Evolutionary conservation across 2,797 vertebrate species (phyloP), one percentile per base, ranked within the genome.

Genomic region (Gambelia wislizenii): DNA sequence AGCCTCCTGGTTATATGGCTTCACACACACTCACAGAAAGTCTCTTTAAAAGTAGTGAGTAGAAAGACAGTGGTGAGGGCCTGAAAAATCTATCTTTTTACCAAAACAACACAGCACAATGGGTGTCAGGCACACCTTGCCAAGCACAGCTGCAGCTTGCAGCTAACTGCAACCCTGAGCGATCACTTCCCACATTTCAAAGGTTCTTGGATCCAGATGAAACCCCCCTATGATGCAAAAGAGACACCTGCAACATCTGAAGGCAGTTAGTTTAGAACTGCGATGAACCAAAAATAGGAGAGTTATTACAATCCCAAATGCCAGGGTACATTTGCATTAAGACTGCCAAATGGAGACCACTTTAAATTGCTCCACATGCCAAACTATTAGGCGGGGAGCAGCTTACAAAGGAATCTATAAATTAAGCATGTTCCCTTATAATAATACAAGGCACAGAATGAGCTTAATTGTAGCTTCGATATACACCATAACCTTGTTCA

Each of bases 221-320:
- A 88, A 12, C 64, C 0, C 67, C 76, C 77, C n/a, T n/a, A 22
- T 44, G 64, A 39, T 10, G n/a, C 49, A 54, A 61, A 49, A 87
- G 87, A 69, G 82, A 25, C 47, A 88, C 81, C 44, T 87, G 44
- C 70, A 90, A 83, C 91, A 44, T 39, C 78, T 77, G 72, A 42
- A 74, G 10, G 25, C 67, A 25, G 39, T 0, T 33, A 75, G 83
- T 75, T 61, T 49, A 47, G 52, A 89, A 30, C 83, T 33, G 61
- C 85, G 84, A 36, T 3, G 76, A 80, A 89, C 83, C 76, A 56
- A 89, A 89, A 89, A 89, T 85, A 89, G 64, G 64, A 72, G 67
- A 80, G 83, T 10, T 30, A 85, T 85, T 89, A 70, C 83, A 22
- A 81, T 64, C 83, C 64, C 88, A 85, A 85, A 75, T 80, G 67